phyloP scores from a whole-genome alignment of 2,113 vertebrate genomes.

The Colaptes auratus region DNA sequence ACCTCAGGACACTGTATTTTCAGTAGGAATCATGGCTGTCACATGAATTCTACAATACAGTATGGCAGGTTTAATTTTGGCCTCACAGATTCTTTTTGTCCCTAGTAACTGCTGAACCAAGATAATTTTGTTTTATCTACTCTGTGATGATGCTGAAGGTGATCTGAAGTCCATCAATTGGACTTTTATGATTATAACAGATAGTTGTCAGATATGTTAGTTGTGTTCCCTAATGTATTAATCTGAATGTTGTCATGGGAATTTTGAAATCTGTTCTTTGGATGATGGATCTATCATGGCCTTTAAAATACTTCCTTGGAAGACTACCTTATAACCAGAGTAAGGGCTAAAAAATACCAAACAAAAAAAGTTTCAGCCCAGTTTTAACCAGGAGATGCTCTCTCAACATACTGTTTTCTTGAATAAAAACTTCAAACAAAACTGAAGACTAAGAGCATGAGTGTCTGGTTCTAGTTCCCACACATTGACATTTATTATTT shows the following conservation, averaged over 20 bases:
- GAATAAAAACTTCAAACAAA: background rate
- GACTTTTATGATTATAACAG: background rate
- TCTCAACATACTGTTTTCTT: background rate
- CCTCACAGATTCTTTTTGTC: background rate
- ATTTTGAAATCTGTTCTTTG: background rate
- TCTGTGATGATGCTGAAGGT: background rate
- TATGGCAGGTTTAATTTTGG: background rate
- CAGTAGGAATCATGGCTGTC: background rate
- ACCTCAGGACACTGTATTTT: background rate
- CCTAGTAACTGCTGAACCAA: background rate
- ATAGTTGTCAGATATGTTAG: background rate
- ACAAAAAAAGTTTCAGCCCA: background rate
- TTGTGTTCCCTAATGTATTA: background rate
- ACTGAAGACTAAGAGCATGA: background rate
- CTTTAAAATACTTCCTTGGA: background rate
- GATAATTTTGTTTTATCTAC: background rate
- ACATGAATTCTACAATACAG: background rate
- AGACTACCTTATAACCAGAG: background rate
- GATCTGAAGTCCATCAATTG: background rate
- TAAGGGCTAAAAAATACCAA: background rate
- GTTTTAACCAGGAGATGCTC: background rate
- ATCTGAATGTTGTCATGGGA: background rate
- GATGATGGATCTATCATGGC: background rate
- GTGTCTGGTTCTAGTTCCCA: background rate
- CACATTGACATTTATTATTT: background rate